Conservation (phyloP, 2,113 vertebrate genomes). For the Trinectes maculatus region DNA sequence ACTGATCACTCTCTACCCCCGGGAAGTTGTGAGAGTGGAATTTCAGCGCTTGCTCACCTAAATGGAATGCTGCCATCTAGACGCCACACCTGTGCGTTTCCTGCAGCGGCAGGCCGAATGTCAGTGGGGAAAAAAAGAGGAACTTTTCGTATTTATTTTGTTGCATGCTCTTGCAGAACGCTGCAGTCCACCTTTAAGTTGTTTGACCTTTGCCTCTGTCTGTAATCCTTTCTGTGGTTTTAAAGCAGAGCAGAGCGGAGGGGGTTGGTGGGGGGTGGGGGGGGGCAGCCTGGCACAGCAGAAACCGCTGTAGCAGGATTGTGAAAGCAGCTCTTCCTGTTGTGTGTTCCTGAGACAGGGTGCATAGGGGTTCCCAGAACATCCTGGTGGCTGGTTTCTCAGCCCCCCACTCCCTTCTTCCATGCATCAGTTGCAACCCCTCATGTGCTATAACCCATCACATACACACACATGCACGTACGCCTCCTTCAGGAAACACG, state of each 20-base stretch:
- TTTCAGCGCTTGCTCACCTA: background rate
- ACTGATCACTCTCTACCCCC: no score
- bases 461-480: conserved; percentile 1
- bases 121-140: background rate
- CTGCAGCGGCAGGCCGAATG: background rate
- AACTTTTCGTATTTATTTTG: background rate
- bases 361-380: conserved; percentile 61
- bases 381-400: conserved; percentile 55
- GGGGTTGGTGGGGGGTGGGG: no score
- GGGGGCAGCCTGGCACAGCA: conserved; percentile 30
- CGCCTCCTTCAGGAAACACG: conserved; percentile 69
- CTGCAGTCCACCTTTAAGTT: background rate
- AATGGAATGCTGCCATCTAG: background rate
- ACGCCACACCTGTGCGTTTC: background rate
- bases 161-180: background rate
- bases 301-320: conserved; percentile 48
- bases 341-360: conserved; percentile 54
- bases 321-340: conserved; percentile 81
- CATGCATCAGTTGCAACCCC: conserved; percentile 52
- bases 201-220: conserved; percentile 15
- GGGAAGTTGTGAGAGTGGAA: no score
- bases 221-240: conserved; percentile 50
- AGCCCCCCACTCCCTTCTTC: conserved; percentile 37
- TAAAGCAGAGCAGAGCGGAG: conserved; percentile 9
- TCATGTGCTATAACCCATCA: conserved; percentile 28